phyloP scores from a whole-genome alignment of 2,888 invertebrate species.

The Mythimna pallens region DNA sequence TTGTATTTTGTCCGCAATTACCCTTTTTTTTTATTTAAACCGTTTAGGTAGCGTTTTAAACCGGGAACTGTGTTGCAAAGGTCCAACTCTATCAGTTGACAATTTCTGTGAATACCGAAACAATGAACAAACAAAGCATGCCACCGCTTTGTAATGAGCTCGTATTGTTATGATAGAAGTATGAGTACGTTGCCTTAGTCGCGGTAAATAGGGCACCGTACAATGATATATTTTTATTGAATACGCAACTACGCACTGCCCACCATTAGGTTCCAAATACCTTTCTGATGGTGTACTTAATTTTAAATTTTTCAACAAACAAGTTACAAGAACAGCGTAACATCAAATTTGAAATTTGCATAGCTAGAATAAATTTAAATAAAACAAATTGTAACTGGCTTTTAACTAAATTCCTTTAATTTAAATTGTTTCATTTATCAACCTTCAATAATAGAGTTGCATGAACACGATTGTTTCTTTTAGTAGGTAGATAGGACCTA shows the following conservation, averaged over 20 bases:
- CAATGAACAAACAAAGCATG: conserved; percentile 32
- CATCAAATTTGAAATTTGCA: neutral
- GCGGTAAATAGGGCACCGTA: conserved; percentile 21
- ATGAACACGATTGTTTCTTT: neutral
- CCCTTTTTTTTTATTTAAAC: neutral
- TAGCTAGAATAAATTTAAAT: neutral
- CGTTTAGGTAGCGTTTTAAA: neutral
- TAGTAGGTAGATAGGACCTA: neutral
- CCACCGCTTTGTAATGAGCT: conserved; percentile 9
- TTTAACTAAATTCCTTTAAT: neutral
- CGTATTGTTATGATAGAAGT: conserved; percentile 6
- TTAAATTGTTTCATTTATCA: too few species aligned
- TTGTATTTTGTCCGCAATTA: neutral
- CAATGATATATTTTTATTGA: neutral
- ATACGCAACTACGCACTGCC: neutral
- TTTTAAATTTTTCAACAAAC: conserved; percentile 1
- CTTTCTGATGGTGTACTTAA: neutral
- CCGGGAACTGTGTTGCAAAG: conserved; percentile 4
- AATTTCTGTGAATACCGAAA: conserved; percentile 26
- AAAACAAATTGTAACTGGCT: neutral
- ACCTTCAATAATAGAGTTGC: neutral
- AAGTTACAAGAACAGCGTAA: neutral
- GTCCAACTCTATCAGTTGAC: conserved; percentile 11
- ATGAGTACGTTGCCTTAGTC: conserved; percentile 9
- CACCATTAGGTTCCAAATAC: neutral